Evolutionary conservation across 2,888 invertebrate species (phyloP), one percentile per base, ranked within the genome.

Genomic region (Drosophila prostipennis): DNA sequence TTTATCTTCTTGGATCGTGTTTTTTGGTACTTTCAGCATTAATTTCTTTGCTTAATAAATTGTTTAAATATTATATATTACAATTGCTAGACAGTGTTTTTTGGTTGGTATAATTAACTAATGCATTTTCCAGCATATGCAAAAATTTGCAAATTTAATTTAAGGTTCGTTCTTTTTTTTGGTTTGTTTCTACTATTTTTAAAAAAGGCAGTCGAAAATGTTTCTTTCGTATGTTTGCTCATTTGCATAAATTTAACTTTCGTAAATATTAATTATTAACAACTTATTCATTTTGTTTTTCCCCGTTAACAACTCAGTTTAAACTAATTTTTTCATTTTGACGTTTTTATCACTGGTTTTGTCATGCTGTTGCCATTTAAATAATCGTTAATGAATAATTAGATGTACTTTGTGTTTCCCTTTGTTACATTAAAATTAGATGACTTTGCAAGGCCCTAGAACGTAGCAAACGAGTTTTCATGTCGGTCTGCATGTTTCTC

Each of bases 181-280:
- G 13, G 26, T 51, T 79, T 74, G 65, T 58, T 79, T 74, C 48
- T 73, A 75, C 60, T 73, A 61, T 74, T 78, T 76, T 74, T 69
- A 86, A 89, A 80, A 89, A 86, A 89, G 90, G 87, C 87, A 89
- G 86, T 90, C 84, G 79, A 89, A 87, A 76, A 72, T 76, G 40
- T 65, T 77, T 71, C 58, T 19, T 71, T 75, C 70, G 53, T 71
- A 67, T 60, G 52, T 65, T 59, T 60, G 56, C 39, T 64, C 52
- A 59, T 67, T 67, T 52, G 69, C 67, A 70, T 69, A 61, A 77
- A 75, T 79, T 71, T 75, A 81, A 74, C 74, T 65, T 46, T 74
- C 55, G 48, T 72, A 64, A 69, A 42, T 72, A 69, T 71, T 78
- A 57, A 73, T 69, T 78, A 69, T 81, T 64, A 79, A 81, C 79